phyloP scores from a whole-genome alignment of 2,113 vertebrate genomes.

The zebrafish (Danio rerio) region DNA sequence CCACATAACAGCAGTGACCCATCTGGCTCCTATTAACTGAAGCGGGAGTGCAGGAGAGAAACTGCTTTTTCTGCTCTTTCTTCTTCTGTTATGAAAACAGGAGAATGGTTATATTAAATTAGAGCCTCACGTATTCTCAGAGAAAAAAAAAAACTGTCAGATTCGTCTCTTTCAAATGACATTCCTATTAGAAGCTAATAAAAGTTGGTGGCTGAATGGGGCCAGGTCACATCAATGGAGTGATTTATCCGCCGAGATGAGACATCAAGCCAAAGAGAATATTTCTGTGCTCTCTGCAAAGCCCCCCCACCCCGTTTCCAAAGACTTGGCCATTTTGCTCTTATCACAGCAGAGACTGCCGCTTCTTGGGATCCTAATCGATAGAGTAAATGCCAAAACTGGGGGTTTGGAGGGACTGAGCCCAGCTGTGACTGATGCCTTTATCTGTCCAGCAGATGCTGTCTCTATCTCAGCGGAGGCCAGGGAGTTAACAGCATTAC shows the following conservation, averaged over 20 bases:
- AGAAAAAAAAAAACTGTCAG: constrained; percentile 69
- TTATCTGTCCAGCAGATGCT: constrained; percentile 69
- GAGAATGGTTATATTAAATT: constrained; percentile 70
- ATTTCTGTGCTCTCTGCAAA: constrained; percentile 65
- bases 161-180: constrained; percentile 79
- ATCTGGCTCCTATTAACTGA: constrained; percentile 62
- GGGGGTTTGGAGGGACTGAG: constrained; percentile 42
- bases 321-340: constrained; percentile 55
- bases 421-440: constrained; percentile 58
- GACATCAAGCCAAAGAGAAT: constrained; percentile 63
- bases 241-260: constrained; percentile 64
- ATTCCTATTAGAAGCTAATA: constrained; percentile 77
- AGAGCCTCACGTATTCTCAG: constrained; percentile 58
- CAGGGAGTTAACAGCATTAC: constrained; percentile 52
- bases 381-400: constrained; percentile 74
- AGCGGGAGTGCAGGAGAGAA: constrained; percentile 56
- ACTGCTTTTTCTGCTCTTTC: constrained; percentile 56
- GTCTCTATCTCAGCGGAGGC: constrained; percentile 46
- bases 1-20: not conserved
- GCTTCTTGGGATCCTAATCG: constrained; percentile 70
- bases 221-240: constrained; percentile 65
- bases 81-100: constrained; percentile 68
- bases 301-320: constrained; percentile 60
- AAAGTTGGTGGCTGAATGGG: constrained; percentile 69
- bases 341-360: constrained; percentile 69